Evolutionary conservation across 2,113 vertebrate genomes (phyloP).

Genomic region (Hippocampus abdominalis): DNA sequence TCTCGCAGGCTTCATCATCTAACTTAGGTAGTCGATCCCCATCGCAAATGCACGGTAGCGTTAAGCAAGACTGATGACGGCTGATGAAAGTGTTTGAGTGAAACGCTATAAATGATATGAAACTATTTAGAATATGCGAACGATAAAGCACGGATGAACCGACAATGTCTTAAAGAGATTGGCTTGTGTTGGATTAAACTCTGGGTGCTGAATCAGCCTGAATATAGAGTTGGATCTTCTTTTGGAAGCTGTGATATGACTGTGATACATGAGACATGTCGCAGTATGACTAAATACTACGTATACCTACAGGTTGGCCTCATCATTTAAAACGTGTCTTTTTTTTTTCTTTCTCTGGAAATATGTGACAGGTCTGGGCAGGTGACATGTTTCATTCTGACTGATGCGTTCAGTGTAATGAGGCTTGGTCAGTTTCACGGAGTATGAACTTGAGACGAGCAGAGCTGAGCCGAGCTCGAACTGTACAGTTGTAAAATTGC

Average conservation of each 20-base stretch:
- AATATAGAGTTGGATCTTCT: constrained; percentile 1
- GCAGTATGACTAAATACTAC: neutral
- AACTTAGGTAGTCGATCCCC: constrained; percentile 58
- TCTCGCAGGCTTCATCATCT: constrained; percentile 61
- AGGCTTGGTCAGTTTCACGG: neutral
- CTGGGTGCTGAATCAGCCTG: constrained; percentile 39
- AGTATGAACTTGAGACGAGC: neutral
- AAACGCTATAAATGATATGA: constrained; percentile 57
- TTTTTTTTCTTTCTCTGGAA: neutral
- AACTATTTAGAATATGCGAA: constrained; percentile 48
- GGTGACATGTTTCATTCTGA: neutral
- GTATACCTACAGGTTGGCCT: neutral
- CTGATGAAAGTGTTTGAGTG: constrained; percentile 51
- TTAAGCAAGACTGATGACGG: constrained; percentile 63
- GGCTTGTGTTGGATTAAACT: constrained; percentile 25
- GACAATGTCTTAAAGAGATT: constrained; percentile 30
- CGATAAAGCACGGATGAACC: constrained; percentile 43
- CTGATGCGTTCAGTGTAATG: neutral
- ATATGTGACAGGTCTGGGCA: neutral
- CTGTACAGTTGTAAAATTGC: neutral
- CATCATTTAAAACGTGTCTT: neutral
- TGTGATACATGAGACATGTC: neutral
- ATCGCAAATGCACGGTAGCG: constrained; percentile 50
- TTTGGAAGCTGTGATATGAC: neutral
- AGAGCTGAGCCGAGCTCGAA: neutral